Evolutionary conservation across 1,140 invertebrate genomes (phyloP).

Genomic region (Sycophila sp.): DNA sequence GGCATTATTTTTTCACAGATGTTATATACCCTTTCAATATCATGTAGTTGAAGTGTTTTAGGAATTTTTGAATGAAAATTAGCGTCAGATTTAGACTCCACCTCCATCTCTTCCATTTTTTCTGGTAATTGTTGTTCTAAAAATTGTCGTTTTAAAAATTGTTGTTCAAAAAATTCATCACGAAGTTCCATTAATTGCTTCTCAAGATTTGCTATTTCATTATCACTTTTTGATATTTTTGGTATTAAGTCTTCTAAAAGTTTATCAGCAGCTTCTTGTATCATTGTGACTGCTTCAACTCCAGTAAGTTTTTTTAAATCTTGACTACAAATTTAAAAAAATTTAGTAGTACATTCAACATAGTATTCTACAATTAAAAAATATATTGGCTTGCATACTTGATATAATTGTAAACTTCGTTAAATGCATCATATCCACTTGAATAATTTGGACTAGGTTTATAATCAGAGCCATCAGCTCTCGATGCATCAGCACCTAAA

Average conservation of each 20-base stretch:
- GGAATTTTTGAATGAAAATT: not conserved
- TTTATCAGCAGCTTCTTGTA: conserved; percentile 50
- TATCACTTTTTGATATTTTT: conserved; percentile 47
- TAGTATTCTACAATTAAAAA: not conserved
- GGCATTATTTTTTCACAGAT: too few relatives aligned
- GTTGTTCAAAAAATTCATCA: not conserved
- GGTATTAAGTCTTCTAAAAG: conserved; percentile 48
- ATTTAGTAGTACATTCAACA: not conserved
- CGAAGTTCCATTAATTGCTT: conserved; percentile 43
- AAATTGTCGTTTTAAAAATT: conserved; percentile 3
- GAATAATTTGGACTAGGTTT: conserved; percentile 51
- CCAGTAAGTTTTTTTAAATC: conserved; percentile 41
- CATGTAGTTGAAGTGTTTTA: too few relatives aligned
- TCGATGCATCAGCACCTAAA: conserved; percentile 57
- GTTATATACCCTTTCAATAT: too few relatives aligned
- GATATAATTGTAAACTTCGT: conserved; percentile 1
- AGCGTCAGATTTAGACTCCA: not conserved
- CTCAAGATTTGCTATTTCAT: conserved; percentile 48
- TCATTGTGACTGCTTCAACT: conserved; percentile 44
- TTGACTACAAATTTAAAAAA: conserved; percentile 43
- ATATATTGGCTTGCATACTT: conserved; percentile 4
- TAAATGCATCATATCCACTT: conserved; percentile 46
- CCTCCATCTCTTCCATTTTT: conserved; percentile 3
- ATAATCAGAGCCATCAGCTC: conserved; percentile 56
- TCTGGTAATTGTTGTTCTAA: not conserved